Conservation (phyloP, 2,797 vertebrate species). For the Caiman crocodilus region DNA sequence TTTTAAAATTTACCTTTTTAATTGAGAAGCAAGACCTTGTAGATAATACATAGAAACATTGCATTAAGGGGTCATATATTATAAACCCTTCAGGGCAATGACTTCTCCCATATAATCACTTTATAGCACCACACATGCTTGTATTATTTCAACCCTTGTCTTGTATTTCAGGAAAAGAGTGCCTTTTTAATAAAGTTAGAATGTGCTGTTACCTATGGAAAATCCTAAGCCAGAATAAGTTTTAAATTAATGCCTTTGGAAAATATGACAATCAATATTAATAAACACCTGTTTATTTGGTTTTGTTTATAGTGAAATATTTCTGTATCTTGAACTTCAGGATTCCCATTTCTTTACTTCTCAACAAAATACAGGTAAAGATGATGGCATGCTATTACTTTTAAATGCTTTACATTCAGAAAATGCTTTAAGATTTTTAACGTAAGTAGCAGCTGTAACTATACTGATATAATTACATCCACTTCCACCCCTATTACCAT, state of each 20-base stretch:
- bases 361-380: neutral
- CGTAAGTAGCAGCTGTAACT: neutral
- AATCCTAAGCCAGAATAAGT: neutral
- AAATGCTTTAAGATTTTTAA: neutral
- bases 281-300: neutral
- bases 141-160: neutral
- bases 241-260: neutral
- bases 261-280: neutral
- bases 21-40: constrained; percentile 32
- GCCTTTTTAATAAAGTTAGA: neutral
- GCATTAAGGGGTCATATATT: neutral
- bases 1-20: constrained; percentile 46
- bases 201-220: neutral
- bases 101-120: neutral
- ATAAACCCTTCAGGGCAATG: neutral
- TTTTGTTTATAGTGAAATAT: neutral
- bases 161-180: neutral
- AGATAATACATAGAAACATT: neutral
- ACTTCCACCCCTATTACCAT: neutral
- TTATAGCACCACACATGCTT: rapidly evolving
- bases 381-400: neutral
- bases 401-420: neutral
- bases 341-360: neutral
- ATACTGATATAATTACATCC: rapidly evolving
- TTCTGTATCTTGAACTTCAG: neutral